Conservation (phyloP, 2,797 vertebrate genomes). For the Pseudocheirus occidentalis region DNA sequence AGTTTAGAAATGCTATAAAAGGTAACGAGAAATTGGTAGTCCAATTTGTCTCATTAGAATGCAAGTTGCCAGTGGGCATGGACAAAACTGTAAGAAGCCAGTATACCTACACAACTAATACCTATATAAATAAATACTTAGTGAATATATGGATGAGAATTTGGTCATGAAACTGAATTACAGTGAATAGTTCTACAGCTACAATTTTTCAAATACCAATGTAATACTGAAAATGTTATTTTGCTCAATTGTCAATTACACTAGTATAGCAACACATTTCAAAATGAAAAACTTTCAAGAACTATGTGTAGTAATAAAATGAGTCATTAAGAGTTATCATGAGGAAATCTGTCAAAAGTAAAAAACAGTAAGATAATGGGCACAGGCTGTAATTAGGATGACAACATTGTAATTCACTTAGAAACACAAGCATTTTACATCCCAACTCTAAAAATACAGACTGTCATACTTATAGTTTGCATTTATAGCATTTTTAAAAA, state of each 20-base stretch:
- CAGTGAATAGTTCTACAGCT: background rate
- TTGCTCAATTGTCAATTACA: background rate
- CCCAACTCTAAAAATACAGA: slow-evolving; percentile 25
- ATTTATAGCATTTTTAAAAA: background rate
- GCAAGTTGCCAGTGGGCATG: background rate
- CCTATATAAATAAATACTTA: background rate
- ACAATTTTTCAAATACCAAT: background rate
- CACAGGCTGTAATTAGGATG: slow-evolving; percentile 17
- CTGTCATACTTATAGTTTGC: background rate
- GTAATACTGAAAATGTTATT: background rate
- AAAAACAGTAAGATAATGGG: slow-evolving; percentile 41
- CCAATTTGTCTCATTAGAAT: background rate
- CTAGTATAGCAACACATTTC: background rate
- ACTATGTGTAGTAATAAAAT: background rate
- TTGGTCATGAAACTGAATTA: background rate
- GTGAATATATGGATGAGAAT: background rate
- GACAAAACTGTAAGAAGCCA: background rate
- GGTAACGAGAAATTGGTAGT: background rate
- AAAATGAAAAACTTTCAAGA: slow-evolving; percentile 10
- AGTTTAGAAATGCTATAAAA: background rate
- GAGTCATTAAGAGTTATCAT: slow-evolving; percentile 40
- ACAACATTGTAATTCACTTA: background rate
- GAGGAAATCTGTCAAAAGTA: slow-evolving; percentile 5
- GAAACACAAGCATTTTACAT: background rate
- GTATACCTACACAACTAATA: background rate